phyloP scores from a whole-genome alignment of 2,797 vertebrate species.

The Sitta carolinensis region DNA sequence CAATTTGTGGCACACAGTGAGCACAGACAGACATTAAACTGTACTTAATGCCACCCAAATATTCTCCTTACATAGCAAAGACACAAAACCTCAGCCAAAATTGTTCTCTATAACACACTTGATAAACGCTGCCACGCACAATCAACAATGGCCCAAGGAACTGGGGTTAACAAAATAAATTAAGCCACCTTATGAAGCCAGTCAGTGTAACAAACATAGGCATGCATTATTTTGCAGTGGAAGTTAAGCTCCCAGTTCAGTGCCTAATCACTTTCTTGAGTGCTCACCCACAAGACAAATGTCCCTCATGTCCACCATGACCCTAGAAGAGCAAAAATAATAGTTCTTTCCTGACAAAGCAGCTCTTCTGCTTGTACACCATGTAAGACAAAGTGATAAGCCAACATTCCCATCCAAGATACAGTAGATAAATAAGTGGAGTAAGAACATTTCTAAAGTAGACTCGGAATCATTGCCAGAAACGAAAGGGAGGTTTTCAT shows the following conservation, averaged over 20 bases:
- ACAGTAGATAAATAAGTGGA: not conserved
- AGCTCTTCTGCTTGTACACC: not conserved
- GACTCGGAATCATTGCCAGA: not conserved
- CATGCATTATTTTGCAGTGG: not conserved
- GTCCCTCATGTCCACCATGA: not conserved
- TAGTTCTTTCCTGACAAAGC: not conserved
- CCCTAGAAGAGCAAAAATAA: conserved; percentile 1
- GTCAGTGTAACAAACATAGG: not conserved
- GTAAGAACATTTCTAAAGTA: not conserved
- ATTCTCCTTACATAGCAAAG: not conserved
- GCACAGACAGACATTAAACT: not conserved
- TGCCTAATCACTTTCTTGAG: not conserved
- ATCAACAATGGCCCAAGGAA: not conserved
- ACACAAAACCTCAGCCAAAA: not conserved
- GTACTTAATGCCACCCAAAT: not conserved
- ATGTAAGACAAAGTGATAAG: conserved; percentile 3
- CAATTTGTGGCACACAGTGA: not conserved
- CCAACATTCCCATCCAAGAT: not conserved
- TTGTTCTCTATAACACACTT: not conserved
- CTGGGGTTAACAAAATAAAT: not conserved
- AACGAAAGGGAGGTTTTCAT: not conserved
- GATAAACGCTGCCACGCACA: not conserved
- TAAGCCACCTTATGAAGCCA: not conserved
- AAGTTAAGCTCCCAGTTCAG: not conserved
- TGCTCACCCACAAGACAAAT: not conserved